Evolutionary conservation across 1,140 invertebrate genomes (phyloP).

Genomic region (Euura saliciscinereae): DNA sequence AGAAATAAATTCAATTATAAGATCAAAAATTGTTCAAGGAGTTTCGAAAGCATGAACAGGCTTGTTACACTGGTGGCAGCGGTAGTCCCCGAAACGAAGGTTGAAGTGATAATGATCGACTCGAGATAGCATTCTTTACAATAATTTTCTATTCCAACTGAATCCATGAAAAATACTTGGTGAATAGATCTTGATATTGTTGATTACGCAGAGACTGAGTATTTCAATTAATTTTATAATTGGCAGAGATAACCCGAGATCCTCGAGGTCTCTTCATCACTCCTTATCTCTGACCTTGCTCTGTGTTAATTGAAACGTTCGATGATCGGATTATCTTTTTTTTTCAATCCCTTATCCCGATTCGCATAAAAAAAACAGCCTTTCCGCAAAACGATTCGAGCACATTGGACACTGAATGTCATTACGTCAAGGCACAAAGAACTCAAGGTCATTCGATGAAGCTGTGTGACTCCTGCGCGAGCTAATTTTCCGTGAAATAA

Average conservation of each 20-base stretch:
- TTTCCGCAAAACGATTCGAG: too few species aligned
- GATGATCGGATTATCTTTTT: slow-evolving; percentile 11
- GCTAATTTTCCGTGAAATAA: neutral
- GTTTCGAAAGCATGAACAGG: too few species aligned
- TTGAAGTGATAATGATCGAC: too few species aligned
- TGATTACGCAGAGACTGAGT: too few species aligned
- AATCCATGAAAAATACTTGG: neutral
- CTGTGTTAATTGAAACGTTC: slow-evolving; percentile 38
- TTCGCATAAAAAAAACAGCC: neutral
- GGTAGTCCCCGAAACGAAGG: too few species aligned
- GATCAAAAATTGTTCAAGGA: neutral
- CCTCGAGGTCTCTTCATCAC: neutral
- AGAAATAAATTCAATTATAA: neutral
- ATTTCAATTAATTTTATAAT: too few species aligned
- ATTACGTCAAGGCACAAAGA: too few species aligned
- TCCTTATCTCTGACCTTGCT: slow-evolving; percentile 16
- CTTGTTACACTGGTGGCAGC: too few species aligned
- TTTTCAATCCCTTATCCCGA: neutral
- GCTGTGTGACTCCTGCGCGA: too few species aligned
- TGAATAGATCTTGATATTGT: neutral
- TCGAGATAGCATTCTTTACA: slow-evolving; percentile 2
- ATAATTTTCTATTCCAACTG: neutral
- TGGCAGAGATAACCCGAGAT: too few species aligned
- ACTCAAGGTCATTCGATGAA: neutral
- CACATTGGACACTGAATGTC: too few species aligned